Conservation (phyloP, 1,140 invertebrate species). For the Bombus breviceps region DNA sequence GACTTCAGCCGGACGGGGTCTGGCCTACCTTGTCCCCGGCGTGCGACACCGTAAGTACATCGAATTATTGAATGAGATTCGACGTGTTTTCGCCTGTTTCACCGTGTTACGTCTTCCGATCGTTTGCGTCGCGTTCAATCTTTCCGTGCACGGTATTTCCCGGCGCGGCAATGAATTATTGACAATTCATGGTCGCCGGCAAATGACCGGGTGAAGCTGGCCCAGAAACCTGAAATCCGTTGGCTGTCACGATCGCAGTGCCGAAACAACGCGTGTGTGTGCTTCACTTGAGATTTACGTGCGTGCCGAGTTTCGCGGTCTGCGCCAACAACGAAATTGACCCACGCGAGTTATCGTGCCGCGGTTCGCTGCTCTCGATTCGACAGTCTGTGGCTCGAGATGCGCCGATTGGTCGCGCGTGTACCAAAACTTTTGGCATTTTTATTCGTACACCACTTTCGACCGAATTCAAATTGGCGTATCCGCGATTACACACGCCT, state of each 20-base stretch:
- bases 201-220: not conserved
- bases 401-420: not conserved
- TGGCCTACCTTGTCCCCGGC: conserved; percentile 55
- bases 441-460: not conserved
- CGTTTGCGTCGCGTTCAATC: too few relatives aligned
- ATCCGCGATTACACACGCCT: not conserved
- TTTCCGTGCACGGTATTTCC: not conserved
- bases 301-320: not conserved
- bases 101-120: not conserved
- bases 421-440: not conserved
- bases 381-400: not conserved
- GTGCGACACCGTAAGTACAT: conserved; percentile 68
- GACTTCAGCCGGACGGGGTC: conserved; percentile 72
- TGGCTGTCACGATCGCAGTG: not conserved
- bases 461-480: not conserved
- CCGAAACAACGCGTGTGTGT: not conserved
- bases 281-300: not conserved
- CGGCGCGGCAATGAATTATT: not conserved
- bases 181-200: conserved; percentile 1
- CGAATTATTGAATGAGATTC: conserved; percentile 51
- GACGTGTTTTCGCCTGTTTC: not conserved
- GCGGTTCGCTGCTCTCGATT: not conserved
- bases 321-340: not conserved
- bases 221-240: not conserved
- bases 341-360: not conserved